These are phyloP conservation scores for Pipistrellus pygmaeus DNA, from an alignment of 2,797 vertebrate genomes.

Conservation along the genomic window DNA sequence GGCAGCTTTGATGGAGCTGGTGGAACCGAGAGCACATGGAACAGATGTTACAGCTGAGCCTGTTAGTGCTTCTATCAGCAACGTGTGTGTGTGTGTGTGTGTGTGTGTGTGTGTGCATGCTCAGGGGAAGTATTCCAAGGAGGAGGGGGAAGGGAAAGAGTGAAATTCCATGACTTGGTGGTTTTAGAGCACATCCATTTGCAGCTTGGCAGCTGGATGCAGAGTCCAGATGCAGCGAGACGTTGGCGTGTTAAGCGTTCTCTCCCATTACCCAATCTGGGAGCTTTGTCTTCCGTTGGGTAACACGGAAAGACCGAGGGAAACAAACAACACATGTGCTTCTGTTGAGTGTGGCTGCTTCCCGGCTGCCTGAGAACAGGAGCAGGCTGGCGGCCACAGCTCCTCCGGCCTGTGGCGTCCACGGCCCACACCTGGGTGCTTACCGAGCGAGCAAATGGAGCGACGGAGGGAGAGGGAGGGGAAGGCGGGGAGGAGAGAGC, in stretches of 20 bases:
- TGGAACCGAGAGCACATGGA: constrained; percentile 85
- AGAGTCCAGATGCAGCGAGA: constrained; percentile 76
- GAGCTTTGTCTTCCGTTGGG: constrained; percentile 82
- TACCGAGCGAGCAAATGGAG: neutral
- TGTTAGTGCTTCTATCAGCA: constrained; percentile 82
- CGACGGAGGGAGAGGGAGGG: neutral
- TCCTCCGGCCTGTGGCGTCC: constrained; percentile 32
- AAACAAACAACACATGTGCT: constrained; percentile 83
- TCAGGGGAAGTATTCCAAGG: neutral
- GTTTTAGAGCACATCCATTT: constrained; percentile 75
- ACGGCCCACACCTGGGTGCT: neutral
- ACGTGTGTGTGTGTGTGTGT: neutral
- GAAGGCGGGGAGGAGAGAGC: neutral
- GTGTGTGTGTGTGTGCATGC: neutral
- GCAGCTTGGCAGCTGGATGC: constrained; percentile 76
- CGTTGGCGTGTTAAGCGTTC: constrained; percentile 64
- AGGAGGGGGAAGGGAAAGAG: constrained; percentile 17
- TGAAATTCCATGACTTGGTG: constrained; percentile 84
- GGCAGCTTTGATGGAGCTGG: constrained; percentile 87
- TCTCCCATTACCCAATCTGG: constrained; percentile 82
- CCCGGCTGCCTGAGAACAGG: constrained; percentile 73
- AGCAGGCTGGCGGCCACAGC: constrained; percentile 71
- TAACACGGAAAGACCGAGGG: constrained; percentile 80
- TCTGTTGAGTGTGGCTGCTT: constrained; percentile 80
- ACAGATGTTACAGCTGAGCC: constrained; percentile 87